Percentiles rank a stretch among this genome's conserved stretches.
These are phyloP conservation scores for Calephelis perditalis DNA, from an alignment of 2,888 invertebrate genomes.

Conservation along the genomic window DNA sequence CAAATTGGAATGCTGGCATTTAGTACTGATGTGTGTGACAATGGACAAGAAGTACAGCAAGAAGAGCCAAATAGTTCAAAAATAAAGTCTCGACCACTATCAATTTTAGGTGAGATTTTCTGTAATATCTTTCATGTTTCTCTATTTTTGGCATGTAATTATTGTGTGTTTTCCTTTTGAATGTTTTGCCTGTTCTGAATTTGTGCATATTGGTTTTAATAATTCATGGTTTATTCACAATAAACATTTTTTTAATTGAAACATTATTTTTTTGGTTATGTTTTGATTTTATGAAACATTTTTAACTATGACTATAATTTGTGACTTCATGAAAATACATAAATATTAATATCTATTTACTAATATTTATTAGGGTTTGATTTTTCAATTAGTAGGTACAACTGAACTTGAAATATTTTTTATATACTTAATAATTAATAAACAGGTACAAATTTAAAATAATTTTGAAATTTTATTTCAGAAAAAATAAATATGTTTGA, in stretches of 20 bases:
- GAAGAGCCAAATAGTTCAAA: conserved; percentile 48
- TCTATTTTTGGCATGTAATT: conserved; percentile 26
- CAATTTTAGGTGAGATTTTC: conserved; percentile 63
- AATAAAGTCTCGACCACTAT: conserved; percentile 56
- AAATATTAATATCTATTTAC: not conserved
- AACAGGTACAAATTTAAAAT: not conserved
- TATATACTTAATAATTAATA: too few species aligned
- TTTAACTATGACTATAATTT: too few species aligned
- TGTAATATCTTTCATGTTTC: conserved; percentile 22
- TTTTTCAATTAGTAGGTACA: too few species aligned
- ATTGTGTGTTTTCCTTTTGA: conserved; percentile 16
- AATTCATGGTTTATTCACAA: not conserved
- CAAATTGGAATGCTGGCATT: conserved; percentile 71
- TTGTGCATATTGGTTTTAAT: conserved; percentile 6
- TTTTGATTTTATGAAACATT: too few species aligned
- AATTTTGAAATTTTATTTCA: conserved; percentile 38
- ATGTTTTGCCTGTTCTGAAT: conserved; percentile 18
- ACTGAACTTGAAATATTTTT: too few species aligned
- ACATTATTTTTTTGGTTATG: too few species aligned
- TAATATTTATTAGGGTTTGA: not conserved
- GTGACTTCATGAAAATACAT: too few species aligned
- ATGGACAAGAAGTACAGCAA: conserved; percentile 39
- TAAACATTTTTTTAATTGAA: not conserved
- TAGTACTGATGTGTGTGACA: conserved; percentile 46
- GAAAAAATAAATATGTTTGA: conserved; percentile 75